A percentile compares a stretch with the other conserved stretches of the same genome.
These are phyloP conservation scores for Neotoma lepida DNA, from an alignment of 2,113 vertebrate species.

Conservation along the genomic window DNA sequence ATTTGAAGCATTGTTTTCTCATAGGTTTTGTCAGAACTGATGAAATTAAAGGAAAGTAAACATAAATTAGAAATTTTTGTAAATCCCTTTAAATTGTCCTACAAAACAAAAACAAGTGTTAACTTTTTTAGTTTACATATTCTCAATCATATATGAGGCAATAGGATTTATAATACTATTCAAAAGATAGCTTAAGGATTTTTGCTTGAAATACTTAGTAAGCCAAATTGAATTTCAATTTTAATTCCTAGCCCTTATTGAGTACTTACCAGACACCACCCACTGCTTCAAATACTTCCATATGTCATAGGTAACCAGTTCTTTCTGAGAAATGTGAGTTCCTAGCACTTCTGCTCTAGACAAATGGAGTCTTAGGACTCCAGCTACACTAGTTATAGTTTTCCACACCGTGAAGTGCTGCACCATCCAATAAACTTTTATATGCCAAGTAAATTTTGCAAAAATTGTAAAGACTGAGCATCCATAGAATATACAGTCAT, in stretches of 20 bases:
- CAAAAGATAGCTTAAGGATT: slow-evolving; percentile 15
- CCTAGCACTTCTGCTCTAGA: not conserved
- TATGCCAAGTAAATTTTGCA: not conserved
- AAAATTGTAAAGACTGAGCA: not conserved
- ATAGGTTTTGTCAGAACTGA: slow-evolving; percentile 22
- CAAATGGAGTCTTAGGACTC: not conserved
- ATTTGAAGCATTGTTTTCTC: not conserved
- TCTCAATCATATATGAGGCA: not conserved
- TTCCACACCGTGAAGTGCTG: not conserved
- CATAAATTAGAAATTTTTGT: slow-evolving; percentile 46
- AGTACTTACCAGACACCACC: not conserved
- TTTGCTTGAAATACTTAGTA: not conserved
- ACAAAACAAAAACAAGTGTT: not conserved
- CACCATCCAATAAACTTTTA: slow-evolving; percentile 5
- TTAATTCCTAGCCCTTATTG: not conserved
- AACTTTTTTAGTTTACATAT: slow-evolving; percentile 15
- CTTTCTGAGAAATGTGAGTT: not conserved
- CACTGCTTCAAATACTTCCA: not conserved
- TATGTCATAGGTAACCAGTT: not conserved
- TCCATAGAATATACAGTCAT: not conserved
- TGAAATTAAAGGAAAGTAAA: slow-evolving; percentile 14
- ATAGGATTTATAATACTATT: not conserved
- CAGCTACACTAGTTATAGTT: not conserved
- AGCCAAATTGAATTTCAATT: not conserved
- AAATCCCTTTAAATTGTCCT: slow-evolving; percentile 15